Conservation (phyloP, 2,113 vertebrate genomes). For the Trogon surrucura region DNA sequence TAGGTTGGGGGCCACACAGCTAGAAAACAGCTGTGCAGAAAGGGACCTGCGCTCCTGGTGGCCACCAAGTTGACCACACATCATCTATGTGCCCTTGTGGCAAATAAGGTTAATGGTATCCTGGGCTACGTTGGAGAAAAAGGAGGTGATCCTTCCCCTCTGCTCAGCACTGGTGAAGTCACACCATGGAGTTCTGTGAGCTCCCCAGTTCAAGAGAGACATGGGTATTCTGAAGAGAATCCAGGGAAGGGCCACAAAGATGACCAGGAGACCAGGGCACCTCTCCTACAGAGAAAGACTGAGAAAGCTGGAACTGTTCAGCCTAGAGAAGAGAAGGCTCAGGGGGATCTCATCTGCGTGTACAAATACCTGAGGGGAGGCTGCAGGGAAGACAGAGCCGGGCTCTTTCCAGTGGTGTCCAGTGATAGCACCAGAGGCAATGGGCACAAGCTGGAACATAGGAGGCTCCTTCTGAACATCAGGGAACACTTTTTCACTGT, state of each 20-base stretch:
- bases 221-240: neutral
- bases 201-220: neutral
- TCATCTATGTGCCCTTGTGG: neutral
- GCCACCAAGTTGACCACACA: neutral
- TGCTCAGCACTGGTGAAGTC: neutral
- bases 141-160: neutral
- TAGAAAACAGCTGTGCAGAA: neutral
- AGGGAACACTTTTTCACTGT: no score
- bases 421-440: neutral
- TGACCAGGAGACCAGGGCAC: no score
- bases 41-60: neutral
- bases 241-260: no score
- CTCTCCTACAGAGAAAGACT: no score
- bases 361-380: neutral
- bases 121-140: neutral
- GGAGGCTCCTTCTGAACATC: no score
- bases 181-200: neutral
- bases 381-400: rapidly evolving
- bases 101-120: neutral
- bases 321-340: neutral
- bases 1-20: neutral
- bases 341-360: neutral
- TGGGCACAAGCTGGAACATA: no score
- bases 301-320: no score
- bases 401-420: neutral